Base-by-base conservation (phyloP, 2,113 vertebrate species). In the Pipra filicauda region DNA sequence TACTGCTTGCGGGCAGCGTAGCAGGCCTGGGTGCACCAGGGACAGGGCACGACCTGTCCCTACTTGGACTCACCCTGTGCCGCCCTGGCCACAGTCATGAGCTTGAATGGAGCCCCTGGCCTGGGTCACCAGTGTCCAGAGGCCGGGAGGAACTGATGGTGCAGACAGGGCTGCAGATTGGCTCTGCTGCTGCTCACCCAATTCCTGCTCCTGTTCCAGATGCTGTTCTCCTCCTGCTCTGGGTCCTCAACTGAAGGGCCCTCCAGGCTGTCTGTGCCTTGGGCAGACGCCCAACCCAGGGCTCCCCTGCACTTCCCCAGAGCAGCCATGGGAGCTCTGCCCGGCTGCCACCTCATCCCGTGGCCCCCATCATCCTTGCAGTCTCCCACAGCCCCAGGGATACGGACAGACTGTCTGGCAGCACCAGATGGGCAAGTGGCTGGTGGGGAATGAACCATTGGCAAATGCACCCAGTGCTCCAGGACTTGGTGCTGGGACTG, bases 301-400 rank as follows among this genome's bases (percentile, higher is more conserved):
- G 39, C 33, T 81, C 24, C n/a, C 44, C 51, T 2, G 7, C 0
- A 2, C 21, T 11, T 26, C 49, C 21, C 12, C 2, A 20, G 18
- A 1, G 21, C 49, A 87, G 66, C 62, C n/a, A 12, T 1, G 0
- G 9, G 33, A 78, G 33, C 71, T 57, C 48, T 59, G 52, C 37
- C n/a, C 0, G 0, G 27, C 52, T 0, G 0, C 17, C 22, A 39
- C 27, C 55, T 57, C 5, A 2, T 80, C 37, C 37, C 23, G 1
- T 0, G 0, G 52, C 52, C 52, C 43, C 39, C 3, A 26, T 39
- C 30, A 15, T 33, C 58, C 77, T 66, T 3, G 2, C n/a, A 37
- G 65, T 30, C 39, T 91, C 66, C 70, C 22, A 4, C 82, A 69
- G 78, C 74, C 18, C 27, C 6, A 4, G 76, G 49, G 86, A 70